Conservation (phyloP, 2,113 vertebrate species). For the Amphiprion percula region DNA sequence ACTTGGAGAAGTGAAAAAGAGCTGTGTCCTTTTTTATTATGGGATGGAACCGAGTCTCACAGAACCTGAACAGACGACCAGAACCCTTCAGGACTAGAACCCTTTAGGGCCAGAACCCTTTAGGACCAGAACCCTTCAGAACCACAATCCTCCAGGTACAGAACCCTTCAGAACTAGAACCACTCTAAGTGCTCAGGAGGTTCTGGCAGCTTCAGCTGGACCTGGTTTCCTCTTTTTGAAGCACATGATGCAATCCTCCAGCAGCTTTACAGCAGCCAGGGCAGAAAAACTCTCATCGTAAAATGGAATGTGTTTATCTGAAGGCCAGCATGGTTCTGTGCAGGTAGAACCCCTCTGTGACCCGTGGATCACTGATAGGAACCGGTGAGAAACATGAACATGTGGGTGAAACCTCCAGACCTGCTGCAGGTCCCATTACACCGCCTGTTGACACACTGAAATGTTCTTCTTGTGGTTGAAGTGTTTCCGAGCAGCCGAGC, state of each 20-base stretch:
- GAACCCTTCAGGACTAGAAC: constrained; percentile 36
- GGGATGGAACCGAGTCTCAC: constrained; percentile 57
- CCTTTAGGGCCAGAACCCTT: constrained; percentile 33
- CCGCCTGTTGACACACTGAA: neutral
- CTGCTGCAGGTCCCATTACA: too few relatives aligned
- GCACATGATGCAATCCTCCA: constrained; percentile 31
- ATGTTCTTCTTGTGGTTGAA: neutral
- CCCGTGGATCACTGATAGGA: too few relatives aligned
- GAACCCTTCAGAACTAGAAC: constrained; percentile 14
- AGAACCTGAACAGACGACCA: constrained; percentile 49
- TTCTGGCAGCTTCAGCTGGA: constrained; percentile 11
- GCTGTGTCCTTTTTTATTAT: constrained; percentile 69
- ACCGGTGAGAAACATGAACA: too few relatives aligned
- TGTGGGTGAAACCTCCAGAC: too few relatives aligned
- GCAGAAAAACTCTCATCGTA: constrained; percentile 17
- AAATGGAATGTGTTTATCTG: neutral
- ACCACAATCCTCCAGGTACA: too few relatives aligned
- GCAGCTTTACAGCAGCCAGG: constrained; percentile 16
- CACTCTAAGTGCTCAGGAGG: constrained; percentile 26
- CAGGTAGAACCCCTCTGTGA: neutral
- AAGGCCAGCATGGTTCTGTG: neutral
- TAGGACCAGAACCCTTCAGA: too few relatives aligned
- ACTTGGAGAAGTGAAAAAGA: constrained; percentile 74
- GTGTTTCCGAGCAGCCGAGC: constrained; percentile 6
- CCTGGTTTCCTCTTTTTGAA: constrained; percentile 1